These are phyloP conservation scores for Theodoxus fluviatilis DNA, from an alignment of 2,888 invertebrate species.

Conservation along the genomic window DNA sequence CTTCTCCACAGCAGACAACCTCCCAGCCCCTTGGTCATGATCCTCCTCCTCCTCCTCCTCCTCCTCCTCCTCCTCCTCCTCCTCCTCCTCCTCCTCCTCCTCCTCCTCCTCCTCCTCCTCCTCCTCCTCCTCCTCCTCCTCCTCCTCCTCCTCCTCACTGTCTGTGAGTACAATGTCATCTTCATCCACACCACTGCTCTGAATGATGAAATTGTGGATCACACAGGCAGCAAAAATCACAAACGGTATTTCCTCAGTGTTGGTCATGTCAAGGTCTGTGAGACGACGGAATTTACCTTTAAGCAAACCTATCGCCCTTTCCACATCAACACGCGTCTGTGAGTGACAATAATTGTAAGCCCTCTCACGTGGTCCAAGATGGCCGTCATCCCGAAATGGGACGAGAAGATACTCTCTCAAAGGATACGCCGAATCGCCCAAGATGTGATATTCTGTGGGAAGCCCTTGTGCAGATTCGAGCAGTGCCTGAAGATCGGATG, in stretches of 20 bases:
- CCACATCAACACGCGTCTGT: not conserved
- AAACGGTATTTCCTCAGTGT: not conserved
- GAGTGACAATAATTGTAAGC: not conserved
- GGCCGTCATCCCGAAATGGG: too few species aligned
- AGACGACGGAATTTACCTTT: not conserved
- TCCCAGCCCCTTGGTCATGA: too few species aligned
- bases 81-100: too few species aligned
- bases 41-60: too few species aligned
- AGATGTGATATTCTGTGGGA: too few species aligned
- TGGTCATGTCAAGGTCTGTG: conserved; percentile 3
- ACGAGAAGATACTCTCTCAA: too few species aligned
- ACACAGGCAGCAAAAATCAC: not conserved
- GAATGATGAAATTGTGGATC: conserved; percentile 6
- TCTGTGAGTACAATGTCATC: not conserved
- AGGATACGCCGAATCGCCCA: too few species aligned
- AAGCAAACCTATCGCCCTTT: conserved; percentile 1
- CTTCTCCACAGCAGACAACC: too few species aligned
- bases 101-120: not conserved
- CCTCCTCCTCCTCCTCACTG: not conserved
- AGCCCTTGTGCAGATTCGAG: too few species aligned
- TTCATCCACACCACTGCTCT: not conserved
- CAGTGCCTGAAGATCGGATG: too few species aligned
- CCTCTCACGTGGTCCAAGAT: too few species aligned
- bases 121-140: not conserved
- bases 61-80: too few species aligned